Evolutionary conservation across 2,888 invertebrate genomes (phyloP), one percentile per base, ranked within the genome.

Genomic region (Muscina levida): DNA sequence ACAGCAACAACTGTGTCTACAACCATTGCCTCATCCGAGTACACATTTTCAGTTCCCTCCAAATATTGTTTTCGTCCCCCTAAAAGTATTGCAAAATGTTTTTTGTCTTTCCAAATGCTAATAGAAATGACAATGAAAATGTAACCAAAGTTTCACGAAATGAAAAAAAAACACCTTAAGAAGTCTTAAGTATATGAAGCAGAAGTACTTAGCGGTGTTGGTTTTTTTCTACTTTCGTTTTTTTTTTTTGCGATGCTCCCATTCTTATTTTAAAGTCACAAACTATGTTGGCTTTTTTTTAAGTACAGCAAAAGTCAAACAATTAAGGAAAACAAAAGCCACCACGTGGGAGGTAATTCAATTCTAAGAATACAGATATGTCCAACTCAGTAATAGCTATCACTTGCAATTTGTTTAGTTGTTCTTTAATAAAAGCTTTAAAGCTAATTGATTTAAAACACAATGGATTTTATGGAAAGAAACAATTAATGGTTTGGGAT

Each of bases 131-230:
- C 46, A 15, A 17, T 46, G 46, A 46, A 46, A 15, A 46, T 15
- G 46, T 46, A 17, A 15, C 3, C n/a, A 46, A 46, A 15, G 46
- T 46, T 59, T 39, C 1, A 17, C 4, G 10, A 17, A 17, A 15
- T 37, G 22, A 65, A 48, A 66, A n/a, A 59, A 19, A 44, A 46
- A 48, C 48, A 46, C 56, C 70, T 76, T 70, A 70, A 77, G 57
- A 57, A 73, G 51, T 65, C 48, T 57, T 76, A 76, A 72, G 48
- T 73, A 65, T 68, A 56, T 76, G 67, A 70, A 76, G 44, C 42
- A 42, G 15, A 73, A 48, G 22, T 57, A 70, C 51, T 68, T 65
- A 70, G 22, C 19, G 19, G 53, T 22, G 53, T 56, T 67, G 53
- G 31, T 68, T 24, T 39, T 31, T 8, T 24, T 39, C 8, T 8